Base-by-base conservation (phyloP, 1,140 invertebrate genomes). In the Bombus confusus region DNA sequence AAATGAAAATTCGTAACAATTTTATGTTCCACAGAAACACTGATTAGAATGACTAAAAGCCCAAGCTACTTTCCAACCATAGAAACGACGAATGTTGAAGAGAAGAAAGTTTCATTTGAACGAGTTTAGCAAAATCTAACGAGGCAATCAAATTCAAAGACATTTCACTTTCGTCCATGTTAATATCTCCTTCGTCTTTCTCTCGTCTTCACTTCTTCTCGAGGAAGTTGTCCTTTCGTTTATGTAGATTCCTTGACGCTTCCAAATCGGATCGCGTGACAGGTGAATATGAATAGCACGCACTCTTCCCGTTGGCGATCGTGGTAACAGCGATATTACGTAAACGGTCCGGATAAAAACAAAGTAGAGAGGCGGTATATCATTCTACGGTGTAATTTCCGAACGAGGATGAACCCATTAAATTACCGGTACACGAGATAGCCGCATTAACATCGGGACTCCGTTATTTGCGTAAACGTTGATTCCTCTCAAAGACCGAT, bases 251-350 rank as follows among this genome's bases (percentile, higher is more conserved):
- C 0, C 6, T 12, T 1, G 79, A 18, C 25, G 22, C 25, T 5
- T 34, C 1, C 12, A 37, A 41, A 43, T 62, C 39, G n/a, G 52
- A 31, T 74, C 25, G 57, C 57, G 80, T 47, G 25, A 52, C 18
- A 52, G 47, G 47, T 22, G 47, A 52, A 52, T 64, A 59, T 9
- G 41, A 18, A 22, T 72, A 22, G 31, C 31, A 68, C 64, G 64
- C 66, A 22, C 15, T 34, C 18, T n/a, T n/a, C 47, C 79, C 79
- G 47, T 52, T 52, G 47, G 47, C 47, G 47, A 52, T 52, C 47
- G 47, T 22, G 18, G 47, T 52, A 52, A 80, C 43, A 80, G 47
- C 79, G 52, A 59, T 81, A 81, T 81, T 81, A 81, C 69, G 52
- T 62, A 81, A 81, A 81, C 68, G 69, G 43, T 39, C 28, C 9